Conservation (phyloP, 2,888 invertebrate species). For the Drosophila ezoana region DNA sequence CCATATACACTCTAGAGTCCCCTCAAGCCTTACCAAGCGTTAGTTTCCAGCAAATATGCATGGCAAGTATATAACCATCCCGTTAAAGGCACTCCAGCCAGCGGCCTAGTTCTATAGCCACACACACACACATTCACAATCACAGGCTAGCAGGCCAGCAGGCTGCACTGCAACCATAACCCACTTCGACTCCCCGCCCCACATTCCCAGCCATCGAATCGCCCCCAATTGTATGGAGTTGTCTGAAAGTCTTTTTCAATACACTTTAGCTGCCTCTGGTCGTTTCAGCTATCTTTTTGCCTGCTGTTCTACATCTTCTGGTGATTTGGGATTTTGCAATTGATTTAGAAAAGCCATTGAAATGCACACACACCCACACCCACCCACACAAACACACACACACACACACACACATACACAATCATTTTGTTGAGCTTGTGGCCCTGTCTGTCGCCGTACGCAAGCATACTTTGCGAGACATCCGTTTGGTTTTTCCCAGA, state of each 20-base stretch:
- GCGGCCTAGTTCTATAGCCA: not conserved
- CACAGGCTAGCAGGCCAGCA: not conserved
- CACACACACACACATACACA: not conserved
- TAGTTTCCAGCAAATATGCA: constrained; percentile 6
- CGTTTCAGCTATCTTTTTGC: constrained; percentile 33
- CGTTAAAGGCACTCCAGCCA: constrained; percentile 32
- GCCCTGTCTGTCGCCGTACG: not conserved
- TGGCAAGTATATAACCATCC: constrained; percentile 28
- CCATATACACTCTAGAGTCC: constrained; percentile 6
- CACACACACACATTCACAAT: not conserved
- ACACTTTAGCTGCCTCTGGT: constrained; percentile 40
- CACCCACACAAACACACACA: not conserved
- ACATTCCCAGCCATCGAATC: no score
- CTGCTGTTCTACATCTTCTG: constrained; percentile 31
- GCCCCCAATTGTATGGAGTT: constrained; percentile 2
- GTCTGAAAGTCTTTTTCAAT: constrained; percentile 41
- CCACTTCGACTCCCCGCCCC: not conserved
- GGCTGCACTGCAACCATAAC: constrained; percentile 1
- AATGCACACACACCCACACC: constrained; percentile 34
- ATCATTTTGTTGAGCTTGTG: not conserved
- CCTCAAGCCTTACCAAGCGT: not conserved
- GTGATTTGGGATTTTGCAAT: constrained; percentile 57
- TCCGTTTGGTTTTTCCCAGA: not conserved
- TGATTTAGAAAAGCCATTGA: constrained; percentile 56
- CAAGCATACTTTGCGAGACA: not conserved